Base-by-base conservation (phyloP, 1,140 invertebrate genomes). In the Leptestheria dahalacensis region DNA sequence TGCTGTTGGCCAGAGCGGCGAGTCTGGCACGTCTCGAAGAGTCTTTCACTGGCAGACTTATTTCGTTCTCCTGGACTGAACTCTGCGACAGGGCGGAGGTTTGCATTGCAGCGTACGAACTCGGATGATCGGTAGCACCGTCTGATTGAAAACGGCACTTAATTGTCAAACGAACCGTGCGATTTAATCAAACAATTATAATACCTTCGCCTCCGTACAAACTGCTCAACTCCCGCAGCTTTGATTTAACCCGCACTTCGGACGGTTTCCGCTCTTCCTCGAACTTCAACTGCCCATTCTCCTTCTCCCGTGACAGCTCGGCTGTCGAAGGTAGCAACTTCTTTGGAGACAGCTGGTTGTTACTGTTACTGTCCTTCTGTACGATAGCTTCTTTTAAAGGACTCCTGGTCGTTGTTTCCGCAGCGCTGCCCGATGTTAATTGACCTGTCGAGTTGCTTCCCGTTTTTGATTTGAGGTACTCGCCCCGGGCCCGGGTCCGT, bases 1-100 rank as follows among this genome's bases (percentile, higher is more conserved):
- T 52, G 2, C 58, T 24, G 23, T 51, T 18, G 11, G 58, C 58
- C 11, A 60, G 49, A 29, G 49, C 58, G 23, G 47, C 58, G 10
- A 60, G 51, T n/a, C 58, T 11, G 18, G 53, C 33, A 21, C 33
- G 26, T 1, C 53, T 9, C 33, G 53, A 33, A 6, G 33, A 41
- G 15, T 41, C 33, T n/a, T n/a, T n/a, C n/a, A n/a, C n/a, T n/a
- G n/a, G n/a, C n/a, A n/a, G n/a, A n/a, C n/a, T n/a, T n/a, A n/a
- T n/a, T n/a, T n/a, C n/a, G n/a, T n/a, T n/a, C n/a, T n/a, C n/a
- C n/a, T n/a, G n/a, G n/a, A n/a, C n/a, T n/a, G n/a, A n/a, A n/a
- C n/a, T n/a, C n/a, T n/a, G n/a, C n/a, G n/a, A n/a, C n/a, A n/a
- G n/a, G n/a, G n/a, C n/a, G n/a, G n/a, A n/a, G n/a, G n/a, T n/a